Conservation (phyloP, 2,113 vertebrate genomes). For the Ciconia maguari region DNA sequence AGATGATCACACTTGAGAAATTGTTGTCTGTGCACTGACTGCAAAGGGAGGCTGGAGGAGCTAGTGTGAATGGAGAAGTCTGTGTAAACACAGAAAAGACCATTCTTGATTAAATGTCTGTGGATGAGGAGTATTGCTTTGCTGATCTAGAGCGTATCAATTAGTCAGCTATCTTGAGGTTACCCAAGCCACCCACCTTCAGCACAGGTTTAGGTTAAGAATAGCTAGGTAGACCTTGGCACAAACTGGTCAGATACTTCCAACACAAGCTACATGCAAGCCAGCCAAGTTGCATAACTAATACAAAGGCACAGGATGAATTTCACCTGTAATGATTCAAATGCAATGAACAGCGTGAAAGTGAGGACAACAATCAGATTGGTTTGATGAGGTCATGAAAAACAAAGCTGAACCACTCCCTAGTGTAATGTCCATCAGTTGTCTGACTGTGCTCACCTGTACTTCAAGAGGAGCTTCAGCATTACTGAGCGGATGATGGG, state of each 20-base stretch:
- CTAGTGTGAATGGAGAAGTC: not conserved
- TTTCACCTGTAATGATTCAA: not conserved
- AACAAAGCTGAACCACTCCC: not conserved
- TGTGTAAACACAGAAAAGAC: not conserved
- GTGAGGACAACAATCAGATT: not conserved
- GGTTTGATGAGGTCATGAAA: not conserved
- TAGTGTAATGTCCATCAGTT: not conserved
- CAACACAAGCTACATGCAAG: not conserved
- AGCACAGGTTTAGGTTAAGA: not conserved
- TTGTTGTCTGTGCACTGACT: not conserved
- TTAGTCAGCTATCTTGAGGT: no score
- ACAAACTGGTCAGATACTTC: not conserved
- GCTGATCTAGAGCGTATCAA: not conserved
- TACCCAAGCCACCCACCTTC: not conserved
- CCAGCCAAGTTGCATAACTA: not conserved
- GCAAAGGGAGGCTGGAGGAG: not conserved
- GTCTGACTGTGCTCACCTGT: constrained; percentile 77
- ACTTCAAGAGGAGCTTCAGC: constrained; percentile 92
- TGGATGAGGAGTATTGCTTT: not conserved
- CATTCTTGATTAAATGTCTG: no score
- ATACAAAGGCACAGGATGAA: not conserved
- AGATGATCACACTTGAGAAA: not conserved
- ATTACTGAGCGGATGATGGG: constrained; percentile 90
- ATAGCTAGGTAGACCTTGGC: not conserved
- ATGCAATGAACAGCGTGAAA: not conserved